Base-by-base conservation (phyloP, 2,888 invertebrate species). In the Drosophila diplacantha region DNA sequence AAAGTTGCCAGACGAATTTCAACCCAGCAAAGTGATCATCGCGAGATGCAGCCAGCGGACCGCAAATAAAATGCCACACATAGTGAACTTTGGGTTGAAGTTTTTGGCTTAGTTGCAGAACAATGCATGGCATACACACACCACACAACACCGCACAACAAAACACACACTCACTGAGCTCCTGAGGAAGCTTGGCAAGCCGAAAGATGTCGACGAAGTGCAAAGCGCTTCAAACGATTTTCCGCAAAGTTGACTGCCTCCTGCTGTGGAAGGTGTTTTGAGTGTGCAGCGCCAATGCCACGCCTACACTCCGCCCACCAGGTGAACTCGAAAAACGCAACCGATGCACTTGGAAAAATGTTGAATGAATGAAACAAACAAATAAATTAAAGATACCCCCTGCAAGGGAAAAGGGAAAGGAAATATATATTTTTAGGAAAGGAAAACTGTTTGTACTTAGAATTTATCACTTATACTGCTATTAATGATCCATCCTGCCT, bases 141-240 rank as follows among this genome's bases (percentile, higher is more conserved):
- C 31, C n/a, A 31, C 22, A 49, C n/a, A 29, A 59, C 37, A 56
- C 46, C 37, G 24, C 44, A 52, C 57, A 35, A 49, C 32, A 41
- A 52, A 47, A 47, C 60, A 11, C 26, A 31, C 26, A 38, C 16
- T 32, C 75, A 67, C 65, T 59, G 66, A 64, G 64, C 67, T 64
- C 38, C 61, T 49, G 62, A 73, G 51, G 73, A 74, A 72, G 72
- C 66, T 72, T 39, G 58, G 60, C 41, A 62, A 66, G 72, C 62
- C 69, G 70, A 72, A 75, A 83, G 75, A 74, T 83, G 79, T 81
- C 79, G 82, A 79, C 76, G 78, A 81, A 80, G 81, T 81, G 81
- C 74, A 80, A 81, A 81, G 81, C 78, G 81, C 73, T 80, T 80
- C 81, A 81, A 81, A 81, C 80, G 81, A 81, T 81, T 81, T 81